Percentiles rank a stretch among this genome's conserved stretches.
phyloP scores from a whole-genome alignment of 35 echinoderm and acorn worm genomes.

The Stichopus chloronotus region DNA sequence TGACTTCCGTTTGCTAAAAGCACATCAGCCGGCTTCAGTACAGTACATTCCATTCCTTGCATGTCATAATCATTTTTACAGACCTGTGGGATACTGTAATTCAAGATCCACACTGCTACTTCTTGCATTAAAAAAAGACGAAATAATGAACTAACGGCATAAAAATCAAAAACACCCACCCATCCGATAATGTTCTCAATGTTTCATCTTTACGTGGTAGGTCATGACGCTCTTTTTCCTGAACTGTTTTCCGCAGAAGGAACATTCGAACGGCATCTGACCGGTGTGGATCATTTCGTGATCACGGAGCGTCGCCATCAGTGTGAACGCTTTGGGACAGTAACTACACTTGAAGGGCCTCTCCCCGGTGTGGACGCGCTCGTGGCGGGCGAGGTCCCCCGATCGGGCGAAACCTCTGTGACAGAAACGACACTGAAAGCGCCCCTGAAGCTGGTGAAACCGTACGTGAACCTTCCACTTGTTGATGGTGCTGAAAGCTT shows the following conservation, averaged over 20 bases:
- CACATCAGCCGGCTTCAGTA: too few relatives aligned
- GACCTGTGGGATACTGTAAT: too few relatives aligned
- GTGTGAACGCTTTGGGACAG: neutral
- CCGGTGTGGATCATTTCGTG: neutral
- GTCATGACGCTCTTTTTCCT: neutral
- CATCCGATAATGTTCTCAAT: neutral
- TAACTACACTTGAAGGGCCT: neutral
- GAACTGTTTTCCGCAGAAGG: neutral
- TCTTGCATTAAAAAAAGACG: too few relatives aligned
- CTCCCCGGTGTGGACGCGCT: neutral
- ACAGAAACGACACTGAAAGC: neutral
- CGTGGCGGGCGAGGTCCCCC: neutral
- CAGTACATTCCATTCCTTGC: too few relatives aligned
- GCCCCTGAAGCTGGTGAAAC: neutral
- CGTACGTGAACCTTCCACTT: constrained; percentile 23
- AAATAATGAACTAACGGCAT: too few relatives aligned
- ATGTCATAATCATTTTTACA: too few relatives aligned
- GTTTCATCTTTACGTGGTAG: too few relatives aligned
- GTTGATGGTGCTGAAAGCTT: neutral
- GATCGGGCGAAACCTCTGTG: neutral
- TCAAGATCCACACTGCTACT: too few relatives aligned
- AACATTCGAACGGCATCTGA: neutral
- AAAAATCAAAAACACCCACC: neutral
- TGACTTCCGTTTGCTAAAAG: too few relatives aligned
- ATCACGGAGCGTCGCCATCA: neutral